phyloP scores from a whole-genome alignment of 2,113 vertebrate species.

The Ploceus nigricollis region DNA sequence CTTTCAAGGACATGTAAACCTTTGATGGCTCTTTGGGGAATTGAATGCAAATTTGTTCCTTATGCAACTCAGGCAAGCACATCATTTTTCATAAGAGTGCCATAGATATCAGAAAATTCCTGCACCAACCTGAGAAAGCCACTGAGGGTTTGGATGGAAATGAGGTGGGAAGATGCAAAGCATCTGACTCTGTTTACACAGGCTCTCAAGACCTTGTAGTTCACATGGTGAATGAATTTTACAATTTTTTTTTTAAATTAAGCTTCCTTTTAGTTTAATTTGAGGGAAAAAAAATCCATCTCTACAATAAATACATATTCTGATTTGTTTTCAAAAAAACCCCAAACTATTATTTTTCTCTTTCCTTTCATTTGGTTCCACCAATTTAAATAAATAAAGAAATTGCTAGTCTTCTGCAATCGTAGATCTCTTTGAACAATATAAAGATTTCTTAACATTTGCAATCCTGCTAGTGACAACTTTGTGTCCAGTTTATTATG shows the following conservation, averaged over 20 bases:
- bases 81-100: not conserved
- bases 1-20: not conserved
- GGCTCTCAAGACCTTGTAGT: not conserved
- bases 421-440: not conserved
- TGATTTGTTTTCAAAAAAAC: not conserved
- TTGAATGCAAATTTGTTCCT: constrained; percentile 33
- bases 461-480: not conserved
- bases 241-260: not conserved
- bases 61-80: not conserved
- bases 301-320: not conserved
- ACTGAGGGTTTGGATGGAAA: not conserved
- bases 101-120: not conserved
- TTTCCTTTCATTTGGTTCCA: not conserved
- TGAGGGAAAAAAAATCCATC: rapidly evolving
- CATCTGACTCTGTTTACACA: not conserved
- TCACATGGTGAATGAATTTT: not conserved
- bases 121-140: not conserved
- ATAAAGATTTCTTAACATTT: not conserved
- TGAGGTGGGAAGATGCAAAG: not conserved
- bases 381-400: not conserved
- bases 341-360: not conserved
- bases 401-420: not conserved
- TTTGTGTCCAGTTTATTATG: not conserved
- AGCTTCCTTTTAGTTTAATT: not conserved
- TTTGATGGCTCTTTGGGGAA: not conserved